Base-by-base conservation (phyloP, 2,113 vertebrate genomes). In the Tympanuchus pallidicinctus region DNA sequence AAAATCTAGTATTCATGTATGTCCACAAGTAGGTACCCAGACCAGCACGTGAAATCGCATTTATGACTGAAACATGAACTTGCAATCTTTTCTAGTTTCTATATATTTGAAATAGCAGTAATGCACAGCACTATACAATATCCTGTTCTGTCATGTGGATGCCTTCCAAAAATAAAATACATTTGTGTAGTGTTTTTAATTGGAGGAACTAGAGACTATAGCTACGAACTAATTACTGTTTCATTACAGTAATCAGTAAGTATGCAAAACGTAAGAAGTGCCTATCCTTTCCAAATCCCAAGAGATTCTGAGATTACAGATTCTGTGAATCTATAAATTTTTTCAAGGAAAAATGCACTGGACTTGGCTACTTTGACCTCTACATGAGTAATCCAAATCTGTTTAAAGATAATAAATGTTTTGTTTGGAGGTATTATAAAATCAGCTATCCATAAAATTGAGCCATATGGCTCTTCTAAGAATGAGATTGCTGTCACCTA, bases 361-460 rank as follows among this genome's bases (percentile, higher is more conserved):
- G 1, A 3, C 10, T n/a, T 0, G 27, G 21, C 13, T 72, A 20
- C 52, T 91, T 28, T 64, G 27, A 22, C 74, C 13, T 7, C 61
- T 50, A 59, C 24, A 16, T 6, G 20, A 75, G 45, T 14, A 77
- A 81, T 56, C 48, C 61, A 56, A 73, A 57, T 59, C 47, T 64
- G 15, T 79, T 89, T 79, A 86, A 88, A 57, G 38, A 84, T 43
- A 48, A 28, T 15, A 4, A 89, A 47, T 75, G 28, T 73, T 94
- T 95, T 91, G 16, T 54, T 92, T 36, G 50, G 67, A 72, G 21
- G 27, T 93, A 4, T 83, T 78, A 71, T 42, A 84, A 94, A 95
- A 71, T 14, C 76, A 97, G 28, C 25, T 4, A 6, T 43, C 48
- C 36, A 66, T 36, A 60, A 83, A 88, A 72, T 50, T 65, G 28